phyloP scores from a whole-genome alignment of 2,888 invertebrate genomes.

The Allolobophora icterica region DNA sequence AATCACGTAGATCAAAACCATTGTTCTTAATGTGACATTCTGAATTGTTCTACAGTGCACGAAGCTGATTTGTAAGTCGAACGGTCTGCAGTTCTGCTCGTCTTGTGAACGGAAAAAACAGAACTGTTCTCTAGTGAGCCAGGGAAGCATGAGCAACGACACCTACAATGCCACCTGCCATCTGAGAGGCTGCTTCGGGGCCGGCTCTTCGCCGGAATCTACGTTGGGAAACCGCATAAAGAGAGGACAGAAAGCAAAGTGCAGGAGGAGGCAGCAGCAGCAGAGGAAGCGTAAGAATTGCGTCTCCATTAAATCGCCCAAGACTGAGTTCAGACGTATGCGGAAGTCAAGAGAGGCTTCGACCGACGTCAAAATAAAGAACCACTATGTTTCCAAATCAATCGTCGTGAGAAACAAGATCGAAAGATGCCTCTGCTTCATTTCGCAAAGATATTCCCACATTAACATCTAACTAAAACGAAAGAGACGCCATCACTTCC shows the following conservation, averaged over 20 bases:
- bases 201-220: background rate
- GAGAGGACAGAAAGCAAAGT: background rate
- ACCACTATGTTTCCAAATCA: background rate
- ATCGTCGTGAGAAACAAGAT: background rate
- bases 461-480: background rate
- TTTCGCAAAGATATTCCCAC: background rate
- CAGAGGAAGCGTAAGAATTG: background rate
- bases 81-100: background rate
- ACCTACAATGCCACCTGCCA: background rate
- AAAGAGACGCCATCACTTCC: too few species aligned
- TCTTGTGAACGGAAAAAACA: background rate
- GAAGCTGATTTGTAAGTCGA: background rate
- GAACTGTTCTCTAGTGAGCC: background rate
- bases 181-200: background rate
- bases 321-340: background rate
- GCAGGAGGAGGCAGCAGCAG: too few species aligned
- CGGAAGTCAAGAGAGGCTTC: background rate
- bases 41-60: background rate
- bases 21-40: slow-evolving; percentile 7
- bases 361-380: background rate
- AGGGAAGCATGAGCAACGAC: background rate
- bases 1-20: too few species aligned
- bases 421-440: background rate
- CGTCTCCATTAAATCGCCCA: background rate
- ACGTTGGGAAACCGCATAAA: background rate